Conservation (phyloP, 23 tunicate genomes). For the Oikopleura vanhoeffeni region DNA sequence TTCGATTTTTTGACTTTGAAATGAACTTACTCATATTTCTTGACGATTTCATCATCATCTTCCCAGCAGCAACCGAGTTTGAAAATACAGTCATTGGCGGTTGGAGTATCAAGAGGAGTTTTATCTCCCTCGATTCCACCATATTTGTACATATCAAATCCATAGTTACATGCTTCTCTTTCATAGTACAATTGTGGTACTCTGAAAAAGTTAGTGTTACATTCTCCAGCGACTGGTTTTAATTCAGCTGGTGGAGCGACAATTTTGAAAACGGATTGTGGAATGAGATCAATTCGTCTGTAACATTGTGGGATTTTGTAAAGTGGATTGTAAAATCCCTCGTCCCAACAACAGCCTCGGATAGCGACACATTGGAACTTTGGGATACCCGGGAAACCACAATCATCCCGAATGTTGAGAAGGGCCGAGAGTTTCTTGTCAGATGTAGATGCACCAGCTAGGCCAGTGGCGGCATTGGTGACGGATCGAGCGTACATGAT, state of each 20-base stretch:
- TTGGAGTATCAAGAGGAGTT: conserved; percentile 44
- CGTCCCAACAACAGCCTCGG: conserved; percentile 99
- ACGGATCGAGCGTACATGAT: conserved; percentile 2
- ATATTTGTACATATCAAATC: conserved; percentile 21
- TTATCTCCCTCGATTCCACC: conserved; percentile 26
- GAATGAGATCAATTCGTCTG: conserved; percentile 31
- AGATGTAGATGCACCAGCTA: not conserved
- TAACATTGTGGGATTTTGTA: conserved; percentile 75
- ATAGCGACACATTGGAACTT: conserved; percentile 99
- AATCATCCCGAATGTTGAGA: conserved; percentile 36
- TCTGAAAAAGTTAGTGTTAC: conserved; percentile 51
- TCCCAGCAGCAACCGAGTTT: conserved; percentile 85
- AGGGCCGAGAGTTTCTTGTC: not conserved
- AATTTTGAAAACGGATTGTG: conserved; percentile 23
- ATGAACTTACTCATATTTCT: conserved; percentile 19
- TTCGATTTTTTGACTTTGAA: no score
- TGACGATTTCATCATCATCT: conserved; percentile 35
- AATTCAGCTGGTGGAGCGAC: conserved; percentile 51
- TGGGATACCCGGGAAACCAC: conserved; percentile 98
- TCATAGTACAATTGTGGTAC: conserved; percentile 45
- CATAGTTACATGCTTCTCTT: conserved; percentile 43
- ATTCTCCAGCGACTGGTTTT: conserved; percentile 47
- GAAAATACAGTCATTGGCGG: conserved; percentile 41
- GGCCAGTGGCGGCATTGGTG: not conserved
- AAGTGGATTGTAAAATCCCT: conserved; percentile 17